Conservation (phyloP, 2,113 vertebrate genomes). For the Zapus hudsonius region DNA sequence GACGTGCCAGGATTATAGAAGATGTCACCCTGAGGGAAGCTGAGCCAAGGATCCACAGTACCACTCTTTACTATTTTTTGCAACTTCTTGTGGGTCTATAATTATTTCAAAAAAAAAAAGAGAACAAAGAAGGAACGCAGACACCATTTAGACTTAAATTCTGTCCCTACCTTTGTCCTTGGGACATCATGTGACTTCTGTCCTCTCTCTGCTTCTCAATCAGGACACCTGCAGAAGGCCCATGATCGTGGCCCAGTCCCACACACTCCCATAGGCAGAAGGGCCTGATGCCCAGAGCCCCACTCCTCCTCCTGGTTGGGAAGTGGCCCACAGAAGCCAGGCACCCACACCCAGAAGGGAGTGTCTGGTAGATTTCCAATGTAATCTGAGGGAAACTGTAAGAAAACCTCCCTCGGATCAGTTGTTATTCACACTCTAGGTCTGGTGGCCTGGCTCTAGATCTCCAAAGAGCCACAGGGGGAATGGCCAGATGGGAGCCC, state of each 20-base stretch:
- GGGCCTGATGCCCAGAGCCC: neutral
- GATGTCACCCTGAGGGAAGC: neutral
- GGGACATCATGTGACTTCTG: neutral
- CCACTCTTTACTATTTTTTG: neutral
- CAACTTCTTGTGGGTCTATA: neutral
- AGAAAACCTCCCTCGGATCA: neutral
- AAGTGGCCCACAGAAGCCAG: rapidly evolving
- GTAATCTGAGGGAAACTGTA: neutral
- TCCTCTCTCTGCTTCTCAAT: too few relatives aligned
- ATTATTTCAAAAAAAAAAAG: neutral
- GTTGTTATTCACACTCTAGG: neutral
- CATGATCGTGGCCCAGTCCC: rapidly evolving
- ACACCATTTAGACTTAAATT: neutral
- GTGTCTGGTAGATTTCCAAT: neutral
- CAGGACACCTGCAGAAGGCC: rapidly evolving
- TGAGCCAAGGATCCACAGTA: neutral
- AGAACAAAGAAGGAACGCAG: rapidly evolving
- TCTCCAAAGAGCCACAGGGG: neutral
- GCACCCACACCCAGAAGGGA: neutral
- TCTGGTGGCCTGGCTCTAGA: neutral
- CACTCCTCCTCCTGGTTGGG: rapidly evolving
- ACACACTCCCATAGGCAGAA: neutral
- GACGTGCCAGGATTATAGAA: rapidly evolving
- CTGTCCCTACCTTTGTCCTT: rapidly evolving
- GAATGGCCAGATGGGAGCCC: neutral